phyloP scores from a whole-genome alignment of 1,140 invertebrate genomes.

The Solenopsis invicta region DNA sequence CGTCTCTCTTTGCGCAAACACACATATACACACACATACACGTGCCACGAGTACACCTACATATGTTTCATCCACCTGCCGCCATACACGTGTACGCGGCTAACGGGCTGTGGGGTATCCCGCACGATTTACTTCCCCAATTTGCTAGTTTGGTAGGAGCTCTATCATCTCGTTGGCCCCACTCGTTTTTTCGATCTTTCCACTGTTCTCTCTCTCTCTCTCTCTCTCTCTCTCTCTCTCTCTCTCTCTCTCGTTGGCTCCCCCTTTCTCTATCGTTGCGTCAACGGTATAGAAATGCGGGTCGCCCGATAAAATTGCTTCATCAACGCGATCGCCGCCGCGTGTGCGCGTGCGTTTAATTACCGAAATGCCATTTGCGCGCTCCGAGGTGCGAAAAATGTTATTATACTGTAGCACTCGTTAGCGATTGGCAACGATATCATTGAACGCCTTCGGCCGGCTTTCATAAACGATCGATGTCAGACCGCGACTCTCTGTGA shows the following conservation, averaged over 20 bases:
- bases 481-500: background rate
- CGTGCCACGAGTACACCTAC: background rate
- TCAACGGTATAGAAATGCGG: conserved; percentile 23
- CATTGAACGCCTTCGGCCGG: conserved; percentile 20
- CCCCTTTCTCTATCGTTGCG: background rate
- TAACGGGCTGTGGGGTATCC: conserved; percentile 8
- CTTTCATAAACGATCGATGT: conserved; percentile 18
- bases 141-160: conserved; percentile 56
- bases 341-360: conserved; percentile 44
- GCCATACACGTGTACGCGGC: conserved; percentile 41
- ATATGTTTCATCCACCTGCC: conserved; percentile 24
- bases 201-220: background rate
- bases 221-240: background rate
- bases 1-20: conserved; percentile 47
- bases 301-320: conserved; percentile 57
- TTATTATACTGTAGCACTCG: conserved; percentile 38
- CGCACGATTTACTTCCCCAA: conserved; percentile 61
- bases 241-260: background rate
- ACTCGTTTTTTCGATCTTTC: conserved; percentile 30
- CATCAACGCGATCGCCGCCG: conserved; percentile 36
- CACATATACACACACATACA: background rate
- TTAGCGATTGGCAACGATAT: conserved; percentile 27
- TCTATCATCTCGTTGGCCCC: conserved; percentile 56
- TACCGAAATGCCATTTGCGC: conserved; percentile 46
- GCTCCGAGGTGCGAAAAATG: conserved; percentile 23